Evolutionary conservation across 2,888 invertebrate species (phyloP), one percentile per base, ranked within the genome.

Genomic region (Ariolimax columbianus): DNA sequence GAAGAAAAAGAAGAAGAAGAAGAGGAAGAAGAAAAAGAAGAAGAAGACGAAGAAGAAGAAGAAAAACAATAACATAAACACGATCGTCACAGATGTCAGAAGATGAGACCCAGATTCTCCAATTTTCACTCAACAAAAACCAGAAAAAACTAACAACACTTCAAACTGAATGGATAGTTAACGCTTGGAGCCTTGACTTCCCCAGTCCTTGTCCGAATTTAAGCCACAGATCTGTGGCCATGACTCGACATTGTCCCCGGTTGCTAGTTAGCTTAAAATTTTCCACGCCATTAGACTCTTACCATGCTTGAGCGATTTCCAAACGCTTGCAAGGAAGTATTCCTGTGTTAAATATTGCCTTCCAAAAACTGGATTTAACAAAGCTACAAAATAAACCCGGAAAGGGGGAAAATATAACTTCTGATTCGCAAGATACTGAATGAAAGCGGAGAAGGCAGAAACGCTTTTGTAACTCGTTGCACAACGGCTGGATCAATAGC

Each of bases 191-290:
- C 47, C 33, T 23, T 33, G 33, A 17, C 68, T 40, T 73, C 43
- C 2, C n/a, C 73, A 73, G 47, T 47, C 17, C 26, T 73, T n/a
- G 40, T 43, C n/a, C n/a, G 73, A 26, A 55, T 73, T 55, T 36
- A 55, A 77, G 36, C 36, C 51, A 77, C 77, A 3, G 51, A 55
- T 79, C 40, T 66, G n/a, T 40, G 30, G 66, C 6, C 66, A 36
- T 23, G 11, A n/a, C n/a, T n/a, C n/a, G n/a, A 70, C 30, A 63
- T 51, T 81, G 81, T 81, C 33, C 77, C 4, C 66, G 51, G 83
- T 68, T 77, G 78, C 70, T 84, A 84, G 83, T 84, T 84, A 84
- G 78, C 78, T 70, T 51, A 70, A 38, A 55, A 78, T 78, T 84
- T 78, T 84, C 55, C 78, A 72, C 70, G n/a, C 78, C 83, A 84